phyloP scores from a whole-genome alignment of 1,140 invertebrate genomes.

The Bombus confusus region DNA sequence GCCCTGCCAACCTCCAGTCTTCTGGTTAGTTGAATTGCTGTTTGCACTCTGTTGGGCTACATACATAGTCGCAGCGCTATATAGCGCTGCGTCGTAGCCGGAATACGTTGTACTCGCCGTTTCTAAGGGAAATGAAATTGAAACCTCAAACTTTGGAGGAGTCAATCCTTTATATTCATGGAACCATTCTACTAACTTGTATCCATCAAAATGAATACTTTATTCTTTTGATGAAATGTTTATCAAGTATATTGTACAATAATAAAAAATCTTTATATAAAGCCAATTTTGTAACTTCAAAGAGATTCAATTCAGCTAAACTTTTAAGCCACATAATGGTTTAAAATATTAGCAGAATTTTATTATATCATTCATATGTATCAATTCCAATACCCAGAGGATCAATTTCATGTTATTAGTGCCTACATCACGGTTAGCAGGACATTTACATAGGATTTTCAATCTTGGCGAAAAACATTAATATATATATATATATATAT shows the following conservation, averaged over 20 bases:
- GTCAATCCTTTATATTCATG: constrained; percentile 63
- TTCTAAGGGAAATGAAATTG: constrained; percentile 82
- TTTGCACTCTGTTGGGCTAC: constrained; percentile 91
- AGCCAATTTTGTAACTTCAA: neutral
- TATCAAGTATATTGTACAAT: neutral
- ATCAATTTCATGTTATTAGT: constrained; percentile 80
- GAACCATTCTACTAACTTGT: constrained; percentile 46
- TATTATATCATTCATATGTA: constrained; percentile 3
- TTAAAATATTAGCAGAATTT: constrained; percentile 54
- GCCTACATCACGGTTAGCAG: constrained; percentile 63
- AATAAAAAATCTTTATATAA: neutral
- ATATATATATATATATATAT: neutral
- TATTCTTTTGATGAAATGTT: constrained; percentile 14
- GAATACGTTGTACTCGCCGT: constrained; percentile 86
- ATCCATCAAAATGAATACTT: constrained; percentile 24
- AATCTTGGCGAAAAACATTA: constrained; percentile 35
- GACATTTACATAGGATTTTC: constrained; percentile 36
- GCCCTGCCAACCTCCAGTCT: constrained; percentile 87
- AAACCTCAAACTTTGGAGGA: constrained; percentile 78
- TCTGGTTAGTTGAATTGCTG: constrained; percentile 84
- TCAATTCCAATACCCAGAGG: constrained; percentile 70
- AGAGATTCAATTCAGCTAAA: constrained; percentile 37
- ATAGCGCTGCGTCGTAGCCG: constrained; percentile 95
- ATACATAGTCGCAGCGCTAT: constrained; percentile 96
- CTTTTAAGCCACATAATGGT: constrained; percentile 16